Evolutionary conservation across 2,888 invertebrate genomes (phyloP), one percentile per base, ranked within the genome.

Genomic region (Acleris cristana): DNA sequence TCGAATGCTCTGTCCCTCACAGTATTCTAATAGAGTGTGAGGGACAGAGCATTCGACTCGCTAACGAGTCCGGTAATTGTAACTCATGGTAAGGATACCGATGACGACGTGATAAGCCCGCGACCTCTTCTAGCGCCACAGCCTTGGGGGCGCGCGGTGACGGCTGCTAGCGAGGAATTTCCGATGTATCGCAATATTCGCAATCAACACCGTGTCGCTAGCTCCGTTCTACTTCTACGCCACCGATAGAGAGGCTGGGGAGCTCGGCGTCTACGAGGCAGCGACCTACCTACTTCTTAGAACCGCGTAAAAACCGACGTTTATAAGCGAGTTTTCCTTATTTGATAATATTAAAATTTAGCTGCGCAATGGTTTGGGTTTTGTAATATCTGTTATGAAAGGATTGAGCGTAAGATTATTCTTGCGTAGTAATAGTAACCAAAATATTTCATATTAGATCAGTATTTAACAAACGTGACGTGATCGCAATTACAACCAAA

Each of bases 301-400:
- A 86, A 87, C 70, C 69, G 70, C 74, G 77, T 79, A 81, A 80
- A 78, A 72, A 74, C 76, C 56, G 59, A 26, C 66, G 48, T 72
- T 73, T 74, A 68, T 71, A 69, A 58, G 55, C 57, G 69, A 58
- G 54, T 67, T 86, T 86, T 86, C 86, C 86, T 84, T 79, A 77
- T 85, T 81, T 78, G 74, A 71, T 54, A 62, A 73, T 67, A 69
- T 71, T 69, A 71, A 70, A 51, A 40, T 40, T 58, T 58, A 59
- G 54, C 26, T n/a, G 21, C 49, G 54, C 65, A 58, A 63, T 52
- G 56, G 45, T 59, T 45, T 63, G 66, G 61, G 61, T 69, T 69
- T 70, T 58, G 65, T 57, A 74, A 68, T 60, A 73, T n/a, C 19
- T 51, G 49, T 18, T 18, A 51, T 18, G 18, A 49, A 18, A 51